These are phyloP conservation scores for Progne subis DNA, from an alignment of 2,113 vertebrate genomes.

Conservation along the genomic window DNA sequence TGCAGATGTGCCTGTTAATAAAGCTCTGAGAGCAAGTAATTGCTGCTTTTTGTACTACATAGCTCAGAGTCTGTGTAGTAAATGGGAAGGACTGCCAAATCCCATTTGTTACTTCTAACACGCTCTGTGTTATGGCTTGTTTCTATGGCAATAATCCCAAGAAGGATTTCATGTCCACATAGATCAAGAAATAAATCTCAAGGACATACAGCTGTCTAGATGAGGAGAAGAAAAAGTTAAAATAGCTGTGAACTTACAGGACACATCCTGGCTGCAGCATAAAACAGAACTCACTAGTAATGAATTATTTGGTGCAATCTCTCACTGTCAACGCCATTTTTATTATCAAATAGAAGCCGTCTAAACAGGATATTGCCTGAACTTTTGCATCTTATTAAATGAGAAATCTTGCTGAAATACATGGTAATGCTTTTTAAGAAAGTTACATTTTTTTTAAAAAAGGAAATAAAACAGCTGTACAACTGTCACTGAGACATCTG, in stretches of 20 bases:
- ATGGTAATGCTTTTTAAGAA: background rate
- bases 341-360: conserved; percentile 24
- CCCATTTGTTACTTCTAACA: conserved; percentile 39
- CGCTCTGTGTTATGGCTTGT: background rate
- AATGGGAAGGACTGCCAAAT: conserved; percentile 37
- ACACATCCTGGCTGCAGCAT: background rate
- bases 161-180: background rate
- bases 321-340: background rate
- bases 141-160: conserved; percentile 61
- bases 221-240: background rate
- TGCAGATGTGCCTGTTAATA: conserved; percentile 44
- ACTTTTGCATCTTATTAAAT: background rate
- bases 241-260: conserved; percentile 20
- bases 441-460: background rate
- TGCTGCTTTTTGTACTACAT: conserved; percentile 26
- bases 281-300: background rate
- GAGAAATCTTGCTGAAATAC: background rate
- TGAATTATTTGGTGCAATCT: background rate
- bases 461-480: background rate
- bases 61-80: conserved; percentile 9
- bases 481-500: background rate
- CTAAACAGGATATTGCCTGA: conserved; percentile 21
- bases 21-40: conserved; percentile 20
- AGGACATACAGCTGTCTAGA: conserved; percentile 24
- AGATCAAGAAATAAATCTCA: conserved; percentile 47